phyloP scores from a whole-genome alignment of 2,888 invertebrate genomes.

The Alcis repandata region DNA sequence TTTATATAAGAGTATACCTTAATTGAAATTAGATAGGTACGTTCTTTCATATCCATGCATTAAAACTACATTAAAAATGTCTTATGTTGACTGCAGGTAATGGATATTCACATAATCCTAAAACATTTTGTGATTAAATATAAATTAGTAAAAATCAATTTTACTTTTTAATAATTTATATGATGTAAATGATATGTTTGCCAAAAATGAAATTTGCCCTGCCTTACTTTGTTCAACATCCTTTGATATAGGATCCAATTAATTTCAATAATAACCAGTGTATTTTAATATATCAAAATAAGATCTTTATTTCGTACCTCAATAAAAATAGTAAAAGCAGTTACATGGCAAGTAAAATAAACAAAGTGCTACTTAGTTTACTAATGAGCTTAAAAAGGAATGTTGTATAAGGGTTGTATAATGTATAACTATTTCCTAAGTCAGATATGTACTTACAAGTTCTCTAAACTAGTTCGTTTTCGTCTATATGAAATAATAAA shows the following conservation, averaged over 20 bases:
- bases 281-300: conserved; percentile 19
- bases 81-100: conserved; percentile 6
- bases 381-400: conserved; percentile 34
- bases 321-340: conserved; percentile 24
- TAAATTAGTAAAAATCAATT: not conserved
- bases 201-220: not conserved
- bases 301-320: conserved; percentile 28
- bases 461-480: conserved; percentile 29
- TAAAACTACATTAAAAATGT: conserved; percentile 10
- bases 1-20: conserved; percentile 10
- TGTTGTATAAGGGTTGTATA: conserved; percentile 25
- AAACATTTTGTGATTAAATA: not conserved
- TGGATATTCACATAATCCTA: not conserved
- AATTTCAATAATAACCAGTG: conserved; percentile 16
- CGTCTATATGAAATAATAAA: conserved; percentile 27
- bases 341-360: conserved; percentile 35
- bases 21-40: conserved; percentile 10
- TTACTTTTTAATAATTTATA: not conserved
- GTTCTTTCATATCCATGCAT: not conserved
- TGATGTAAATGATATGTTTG: conserved; percentile 10
- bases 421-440: conserved; percentile 23
- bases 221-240: not conserved
- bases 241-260: not conserved
- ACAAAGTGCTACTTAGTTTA: conserved; percentile 26
- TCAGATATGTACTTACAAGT: conserved; percentile 33